Evolutionary conservation across 2,797 vertebrate genomes (phyloP).

Genomic region (Sebastes aleutianus): DNA sequence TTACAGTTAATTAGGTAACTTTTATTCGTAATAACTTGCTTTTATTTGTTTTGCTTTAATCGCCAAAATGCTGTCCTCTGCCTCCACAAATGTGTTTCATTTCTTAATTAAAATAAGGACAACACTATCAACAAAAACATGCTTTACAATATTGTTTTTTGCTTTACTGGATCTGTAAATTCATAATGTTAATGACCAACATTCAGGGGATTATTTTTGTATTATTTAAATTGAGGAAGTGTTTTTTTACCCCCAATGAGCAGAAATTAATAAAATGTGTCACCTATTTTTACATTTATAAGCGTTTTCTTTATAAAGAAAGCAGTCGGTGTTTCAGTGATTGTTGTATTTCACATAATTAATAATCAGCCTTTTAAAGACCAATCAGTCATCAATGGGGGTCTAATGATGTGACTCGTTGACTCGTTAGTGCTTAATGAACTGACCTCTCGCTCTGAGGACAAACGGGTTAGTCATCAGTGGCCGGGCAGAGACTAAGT

Average conservation of each 20-base stretch:
- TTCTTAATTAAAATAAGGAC: background rate
- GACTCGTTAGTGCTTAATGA: conserved; percentile 6
- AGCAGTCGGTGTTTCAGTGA: background rate
- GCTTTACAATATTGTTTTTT: background rate
- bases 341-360: background rate
- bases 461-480: conserved; percentile 11
- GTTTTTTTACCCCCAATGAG: background rate
- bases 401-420: background rate
- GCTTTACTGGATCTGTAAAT: background rate
- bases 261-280: background rate
- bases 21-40: background rate
- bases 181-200: background rate
- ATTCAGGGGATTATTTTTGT: background rate
- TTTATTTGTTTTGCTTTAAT: background rate
- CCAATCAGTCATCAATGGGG: background rate
- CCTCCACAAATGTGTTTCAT: background rate
- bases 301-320: background rate
- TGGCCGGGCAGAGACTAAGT: background rate
- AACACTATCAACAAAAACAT: background rate
- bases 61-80: background rate
- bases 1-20: background rate
- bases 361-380: background rate
- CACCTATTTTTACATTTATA: background rate
- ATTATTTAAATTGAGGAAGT: background rate
- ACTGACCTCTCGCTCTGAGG: background rate